Base-by-base conservation (phyloP, 2,888 invertebrate genomes). In the Tachystola acroxantha region DNA sequence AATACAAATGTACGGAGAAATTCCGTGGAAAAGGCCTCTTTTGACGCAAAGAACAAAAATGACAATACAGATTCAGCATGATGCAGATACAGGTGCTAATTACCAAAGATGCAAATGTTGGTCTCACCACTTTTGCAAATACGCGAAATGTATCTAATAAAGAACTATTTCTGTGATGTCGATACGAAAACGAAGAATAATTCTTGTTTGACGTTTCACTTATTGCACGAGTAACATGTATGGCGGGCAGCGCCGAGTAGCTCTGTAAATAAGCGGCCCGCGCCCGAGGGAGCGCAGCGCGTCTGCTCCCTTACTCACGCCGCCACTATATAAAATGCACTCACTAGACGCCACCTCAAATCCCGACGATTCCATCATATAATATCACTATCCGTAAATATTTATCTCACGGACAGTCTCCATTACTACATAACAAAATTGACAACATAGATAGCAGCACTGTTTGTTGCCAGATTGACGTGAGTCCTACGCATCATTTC, bases 371-470 rank as follows among this genome's bases (percentile, higher is more conserved):
- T 57, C 75, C 84, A 88, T 88, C 86, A 52, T 63, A 35, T 48
- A 57, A 16, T 57, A 57, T 38, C 48, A 48, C 64, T 82, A 80
- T 80, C 84, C 85, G 88, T 89, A 86, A 89, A 86, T 88, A 88
- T 88, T 89, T 90, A 89, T 89, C 87, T 82, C 86, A 80, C 81
- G 81, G 80, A 85, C 81, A 89, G 87, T 88, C 89, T 90, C 89
- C 90, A 90, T 90, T 90, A 88, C 74, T 80, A 72, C 74, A 74
- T 78, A 79, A 77, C 78, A 81, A 80, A 92, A 92, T 92, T 93
- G 93, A 93, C 93, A 93, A 91, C 90, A 90, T 89, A 93, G 93
- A 90, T 91, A 92, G 93, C 93, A 91, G 89, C 89, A 90, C 89
- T 74, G 82, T 85, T 86, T 80, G 86, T 85, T 86, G 77, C 82